phyloP scores from a whole-genome alignment of 2,113 vertebrate genomes.

The Zingel zingel region DNA sequence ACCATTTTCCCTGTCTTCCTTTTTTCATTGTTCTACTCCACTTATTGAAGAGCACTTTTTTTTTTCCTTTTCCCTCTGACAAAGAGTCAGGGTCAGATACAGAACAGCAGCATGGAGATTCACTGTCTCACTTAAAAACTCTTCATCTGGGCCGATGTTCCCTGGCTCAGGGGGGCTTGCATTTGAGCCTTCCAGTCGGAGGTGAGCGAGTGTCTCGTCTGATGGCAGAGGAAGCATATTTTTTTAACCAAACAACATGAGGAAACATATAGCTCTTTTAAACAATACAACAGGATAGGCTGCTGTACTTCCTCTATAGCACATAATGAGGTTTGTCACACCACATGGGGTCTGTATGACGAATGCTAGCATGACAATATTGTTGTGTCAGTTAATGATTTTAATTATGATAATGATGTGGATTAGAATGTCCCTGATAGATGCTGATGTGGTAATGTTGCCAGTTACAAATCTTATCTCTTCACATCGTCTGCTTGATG shows the following conservation, averaged over 20 bases:
- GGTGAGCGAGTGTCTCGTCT: conserved; percentile 28
- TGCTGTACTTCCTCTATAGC: conserved; percentile 59
- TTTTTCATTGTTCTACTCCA: not conserved
- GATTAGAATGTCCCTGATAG: not conserved
- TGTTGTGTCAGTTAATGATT: not conserved
- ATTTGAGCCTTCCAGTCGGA: not conserved
- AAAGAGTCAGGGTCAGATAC: not conserved
- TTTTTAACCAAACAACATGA: conserved; percentile 31
- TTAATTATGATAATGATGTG: not conserved
- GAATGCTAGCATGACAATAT: not conserved
- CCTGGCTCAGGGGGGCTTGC: not conserved
- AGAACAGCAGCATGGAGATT: not conserved
- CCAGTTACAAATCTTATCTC: not conserved
- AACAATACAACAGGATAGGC: conserved; percentile 61
- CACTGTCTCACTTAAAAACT: not conserved
- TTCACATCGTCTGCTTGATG: not conserved
- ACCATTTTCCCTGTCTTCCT: not conserved
- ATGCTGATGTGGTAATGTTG: not conserved
- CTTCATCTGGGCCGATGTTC: conserved; percentile 4
- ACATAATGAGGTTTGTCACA: conserved; percentile 29
- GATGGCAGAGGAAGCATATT: conserved; percentile 37
- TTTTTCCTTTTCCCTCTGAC: not conserved
- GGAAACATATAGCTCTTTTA: conserved; percentile 53
- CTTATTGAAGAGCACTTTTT: not conserved
- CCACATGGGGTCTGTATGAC: not conserved